A percentile compares a stretch with the other conserved stretches of the same genome.
These are phyloP conservation scores for Sarcophaga variegata DNA, from an alignment of 2,888 invertebrate genomes.

Conservation along the genomic window DNA sequence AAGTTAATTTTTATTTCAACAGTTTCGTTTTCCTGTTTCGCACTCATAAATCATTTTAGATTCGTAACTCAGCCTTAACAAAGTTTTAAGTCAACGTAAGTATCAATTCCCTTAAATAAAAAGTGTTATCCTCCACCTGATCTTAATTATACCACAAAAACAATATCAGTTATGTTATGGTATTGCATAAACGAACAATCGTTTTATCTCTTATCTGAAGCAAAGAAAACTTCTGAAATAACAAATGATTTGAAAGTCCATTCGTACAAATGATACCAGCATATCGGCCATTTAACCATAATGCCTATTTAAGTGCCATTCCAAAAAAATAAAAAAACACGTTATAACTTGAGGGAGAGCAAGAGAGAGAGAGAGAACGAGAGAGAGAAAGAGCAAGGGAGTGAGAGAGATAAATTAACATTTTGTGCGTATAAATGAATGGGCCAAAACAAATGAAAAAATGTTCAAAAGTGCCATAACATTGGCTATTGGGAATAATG, in stretches of 20 bases:
- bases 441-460: neutral
- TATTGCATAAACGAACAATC: neutral
- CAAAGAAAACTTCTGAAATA: conserved; percentile 24
- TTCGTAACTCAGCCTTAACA: too few species aligned
- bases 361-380: too few species aligned
- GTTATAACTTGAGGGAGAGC: too few species aligned
- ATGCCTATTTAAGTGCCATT: conserved; percentile 38
- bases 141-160: neutral
- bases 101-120: too few species aligned
- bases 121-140: neutral
- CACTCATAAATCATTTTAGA: too few species aligned
- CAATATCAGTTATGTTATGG: neutral
- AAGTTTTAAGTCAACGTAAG: too few species aligned
- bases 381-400: too few species aligned
- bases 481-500: conserved; percentile 52
- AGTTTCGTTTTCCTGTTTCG: too few species aligned
- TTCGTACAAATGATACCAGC: conserved; percentile 14
- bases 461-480: conserved; percentile 16
- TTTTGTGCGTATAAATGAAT: conserved; percentile 28
- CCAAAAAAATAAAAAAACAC: neutral
- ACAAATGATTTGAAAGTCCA: conserved; percentile 42
- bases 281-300: conserved; percentile 33
- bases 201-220: neutral
- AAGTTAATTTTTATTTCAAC: too few species aligned
- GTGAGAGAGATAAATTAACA: conserved; percentile 19